Conservation (phyloP, 2,113 vertebrate species). For the Tursiops truncatus region DNA sequence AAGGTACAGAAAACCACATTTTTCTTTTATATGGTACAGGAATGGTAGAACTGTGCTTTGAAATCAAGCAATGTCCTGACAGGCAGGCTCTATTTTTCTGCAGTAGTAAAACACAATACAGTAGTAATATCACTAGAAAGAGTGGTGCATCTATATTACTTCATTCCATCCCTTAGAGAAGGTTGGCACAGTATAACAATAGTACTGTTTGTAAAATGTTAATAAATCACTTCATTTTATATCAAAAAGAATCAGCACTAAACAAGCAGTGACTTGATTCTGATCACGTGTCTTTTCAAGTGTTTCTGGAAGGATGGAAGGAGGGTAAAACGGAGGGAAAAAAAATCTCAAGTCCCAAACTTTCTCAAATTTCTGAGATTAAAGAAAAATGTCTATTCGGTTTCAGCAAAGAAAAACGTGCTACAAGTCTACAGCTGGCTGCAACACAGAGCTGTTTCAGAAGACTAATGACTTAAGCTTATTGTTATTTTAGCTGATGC, state of each 20-base stretch:
- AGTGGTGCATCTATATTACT: not conserved
- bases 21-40: conserved; percentile 45
- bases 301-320: conserved; percentile 34
- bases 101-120: not conserved
- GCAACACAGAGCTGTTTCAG: not conserved
- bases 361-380: conserved; percentile 66
- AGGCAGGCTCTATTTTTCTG: conserved; percentile 37
- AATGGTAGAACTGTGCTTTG: conserved; percentile 36
- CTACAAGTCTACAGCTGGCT: not conserved
- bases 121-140: not conserved
- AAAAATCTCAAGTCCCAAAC: conserved; percentile 49
- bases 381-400: not conserved
- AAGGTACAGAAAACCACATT: conserved; percentile 21
- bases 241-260: not conserved
- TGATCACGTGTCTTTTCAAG: not conserved
- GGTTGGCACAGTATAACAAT: not conserved
- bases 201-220: not conserved
- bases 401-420: not conserved
- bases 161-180: not conserved
- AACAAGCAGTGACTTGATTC: not conserved
- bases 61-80: conserved; percentile 61
- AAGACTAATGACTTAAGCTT: conserved; percentile 59
- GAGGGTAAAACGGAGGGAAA: conserved; percentile 26
- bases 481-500: not conserved
- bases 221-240: conserved; percentile 38